Evolutionary conservation across 1,140 invertebrate species (phyloP), one percentile per base, ranked within the genome.

Genomic region (Pteromalus puparum): DNA sequence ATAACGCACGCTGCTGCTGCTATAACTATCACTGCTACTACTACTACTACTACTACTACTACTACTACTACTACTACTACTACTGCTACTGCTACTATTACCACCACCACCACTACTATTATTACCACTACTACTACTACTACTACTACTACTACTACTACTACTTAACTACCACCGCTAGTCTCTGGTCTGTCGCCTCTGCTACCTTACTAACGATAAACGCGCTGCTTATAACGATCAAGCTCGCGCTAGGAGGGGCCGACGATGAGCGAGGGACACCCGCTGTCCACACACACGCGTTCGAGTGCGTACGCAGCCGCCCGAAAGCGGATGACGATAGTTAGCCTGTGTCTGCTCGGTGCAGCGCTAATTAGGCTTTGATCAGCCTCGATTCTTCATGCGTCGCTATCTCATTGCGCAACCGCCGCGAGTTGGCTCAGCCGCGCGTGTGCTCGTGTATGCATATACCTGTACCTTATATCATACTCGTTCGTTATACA

Each of bases 161-260:
- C 21, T 61, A 21, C 5, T 61, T 61, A 61, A 61, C 53, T 61
- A n/a, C 18, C 53, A n/a, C 18, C 53, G 7, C 53, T 61, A 61
- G 0, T 61, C 53, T n/a, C 21, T 61, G 24, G 46, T 10, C 7
- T 81, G 48, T 61, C 61, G 70, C 68, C 48, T 53, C 13, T 70
- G 26, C 68, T 61, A 53, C 21, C n/a, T 61, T 82, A 74, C 80
- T 74, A 73, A 73, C 34, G 18, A 61, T 61, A 61, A 61, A n/a
- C 53, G 53, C 7, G 21, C 53, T n/a, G 53, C 53, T n/a, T 5
- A 61, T 61, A 61, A 61, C 7, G 53, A n/a, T 61, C 53, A 7
- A n/a, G 53, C 53, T n/a, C 18, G 21, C 18, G 18, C 21, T n/a
- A 7, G n/a, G 53, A 61, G 53, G 21, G 53, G 15, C 46, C 46